Percentiles rank a stretch among this genome's conserved stretches.
These are phyloP conservation scores for Cyprinus carpio DNA, from an alignment of 2,113 vertebrate genomes.

Conservation along the genomic window DNA sequence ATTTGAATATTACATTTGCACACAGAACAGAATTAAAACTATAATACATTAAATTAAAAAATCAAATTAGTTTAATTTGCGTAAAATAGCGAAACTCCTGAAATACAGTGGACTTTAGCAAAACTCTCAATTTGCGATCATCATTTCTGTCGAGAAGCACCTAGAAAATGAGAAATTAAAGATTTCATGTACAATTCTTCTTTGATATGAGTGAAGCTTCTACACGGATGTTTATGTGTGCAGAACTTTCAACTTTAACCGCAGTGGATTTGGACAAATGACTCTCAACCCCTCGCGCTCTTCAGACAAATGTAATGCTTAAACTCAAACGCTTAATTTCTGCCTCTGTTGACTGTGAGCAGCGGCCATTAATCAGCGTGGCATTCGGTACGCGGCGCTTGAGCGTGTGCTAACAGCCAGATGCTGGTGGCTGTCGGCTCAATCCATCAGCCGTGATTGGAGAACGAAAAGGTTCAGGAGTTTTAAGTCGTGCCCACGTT, in stretches of 20 bases:
- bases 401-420: conserved; percentile 75
- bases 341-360: conserved; percentile 75
- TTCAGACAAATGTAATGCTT: conserved; percentile 79
- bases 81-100: background rate
- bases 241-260: conserved; percentile 66
- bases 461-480: conserved; percentile 78
- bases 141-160: background rate
- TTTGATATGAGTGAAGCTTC: background rate
- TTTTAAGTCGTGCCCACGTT: conserved; percentile 70
- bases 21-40: background rate
- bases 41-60: background rate
- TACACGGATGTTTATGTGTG: conserved; percentile 49
- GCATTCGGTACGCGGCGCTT: conserved; percentile 67
- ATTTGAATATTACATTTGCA: no score
- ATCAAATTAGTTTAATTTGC: background rate
- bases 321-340: conserved; percentile 81
- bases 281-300: conserved; percentile 66
- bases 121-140: background rate
- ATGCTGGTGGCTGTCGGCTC: conserved; percentile 73
- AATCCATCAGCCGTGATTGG: conserved; percentile 79
- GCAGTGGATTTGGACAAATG: conserved; percentile 73
- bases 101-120: background rate
- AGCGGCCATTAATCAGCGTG: conserved; percentile 76
- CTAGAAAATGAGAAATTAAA: background rate
- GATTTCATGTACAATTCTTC: background rate